These are phyloP conservation scores for Phoxinus phoxinus DNA, from an alignment of 2,113 vertebrate species.

Conservation along the genomic window DNA sequence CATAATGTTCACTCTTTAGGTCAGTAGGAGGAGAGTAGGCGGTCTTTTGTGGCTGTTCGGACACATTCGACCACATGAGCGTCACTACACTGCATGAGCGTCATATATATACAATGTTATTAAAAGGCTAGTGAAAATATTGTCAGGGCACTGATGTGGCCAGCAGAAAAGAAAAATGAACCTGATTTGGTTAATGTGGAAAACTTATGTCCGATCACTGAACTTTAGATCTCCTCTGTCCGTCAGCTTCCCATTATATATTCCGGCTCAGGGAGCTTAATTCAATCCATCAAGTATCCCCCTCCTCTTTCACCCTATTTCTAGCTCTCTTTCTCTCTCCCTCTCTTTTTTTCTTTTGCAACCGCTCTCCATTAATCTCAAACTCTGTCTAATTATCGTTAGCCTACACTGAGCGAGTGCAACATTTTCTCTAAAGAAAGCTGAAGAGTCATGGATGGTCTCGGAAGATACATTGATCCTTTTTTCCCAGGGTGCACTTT, in stretches of 20 bases:
- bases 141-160: neutral
- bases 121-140: neutral
- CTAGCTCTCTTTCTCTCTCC: conserved; percentile 35
- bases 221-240: neutral
- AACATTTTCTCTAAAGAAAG: conserved; percentile 26
- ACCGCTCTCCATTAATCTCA: conserved; percentile 14
- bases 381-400: conserved; percentile 34
- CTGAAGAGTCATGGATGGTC: conserved; percentile 22
- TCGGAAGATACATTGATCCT: conserved; percentile 7
- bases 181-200: neutral
- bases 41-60: too few relatives aligned
- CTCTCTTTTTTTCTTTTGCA: conserved; percentile 27
- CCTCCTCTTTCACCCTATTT: conserved; percentile 18
- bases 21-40: too few relatives aligned
- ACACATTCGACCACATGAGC: too few relatives aligned
- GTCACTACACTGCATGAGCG: too few relatives aligned
- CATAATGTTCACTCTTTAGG: too few relatives aligned
- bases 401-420: conserved; percentile 10
- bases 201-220: neutral
- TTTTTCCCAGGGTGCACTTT: conserved; percentile 15
- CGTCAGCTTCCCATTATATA: conserved; percentile 27
- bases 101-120: too few relatives aligned
- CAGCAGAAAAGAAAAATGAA: neutral
- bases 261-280: conserved; percentile 17
- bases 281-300: conserved; percentile 35